Evolutionary conservation across 2,113 vertebrate species (phyloP).

Genomic region (Rallus limicola): DNA sequence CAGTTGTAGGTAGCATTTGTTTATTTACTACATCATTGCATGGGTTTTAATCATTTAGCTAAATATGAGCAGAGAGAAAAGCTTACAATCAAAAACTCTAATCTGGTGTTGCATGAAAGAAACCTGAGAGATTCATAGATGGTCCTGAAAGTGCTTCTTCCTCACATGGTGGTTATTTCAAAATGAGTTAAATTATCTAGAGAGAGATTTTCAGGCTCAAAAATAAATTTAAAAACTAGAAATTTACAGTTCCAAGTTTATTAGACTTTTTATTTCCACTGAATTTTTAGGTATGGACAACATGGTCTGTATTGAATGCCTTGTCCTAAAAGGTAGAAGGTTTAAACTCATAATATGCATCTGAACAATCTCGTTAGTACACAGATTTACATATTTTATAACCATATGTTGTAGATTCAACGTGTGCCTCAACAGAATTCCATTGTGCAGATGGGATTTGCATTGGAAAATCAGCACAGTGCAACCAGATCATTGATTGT

Average conservation of each 20-base stretch:
- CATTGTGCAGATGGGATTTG: slow-evolving; percentile 90
- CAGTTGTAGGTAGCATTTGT: background rate
- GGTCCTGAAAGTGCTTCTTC: background rate
- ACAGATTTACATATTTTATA: background rate
- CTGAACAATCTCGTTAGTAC: background rate
- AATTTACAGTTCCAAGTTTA: background rate
- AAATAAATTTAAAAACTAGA: background rate
- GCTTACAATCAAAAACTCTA: background rate
- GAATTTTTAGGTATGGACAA: background rate
- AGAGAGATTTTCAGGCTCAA: background rate
- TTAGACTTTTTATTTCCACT: background rate
- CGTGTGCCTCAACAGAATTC: slow-evolving; percentile 86
- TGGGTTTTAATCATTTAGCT: background rate
- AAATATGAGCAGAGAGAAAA: background rate
- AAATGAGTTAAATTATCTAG: background rate
- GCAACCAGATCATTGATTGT: slow-evolving; percentile 96
- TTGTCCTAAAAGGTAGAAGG: background rate
- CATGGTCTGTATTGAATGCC: background rate
- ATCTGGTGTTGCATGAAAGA: background rate
- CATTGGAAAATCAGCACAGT: slow-evolving; percentile 86
- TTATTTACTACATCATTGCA: background rate
- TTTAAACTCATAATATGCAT: background rate
- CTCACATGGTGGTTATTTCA: background rate
- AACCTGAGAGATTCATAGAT: background rate
- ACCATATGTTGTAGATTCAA: slow-evolving; percentile 76